phyloP scores from a whole-genome alignment of 2,797 vertebrate genomes.

The Melanotaenia maccullochi region DNA sequence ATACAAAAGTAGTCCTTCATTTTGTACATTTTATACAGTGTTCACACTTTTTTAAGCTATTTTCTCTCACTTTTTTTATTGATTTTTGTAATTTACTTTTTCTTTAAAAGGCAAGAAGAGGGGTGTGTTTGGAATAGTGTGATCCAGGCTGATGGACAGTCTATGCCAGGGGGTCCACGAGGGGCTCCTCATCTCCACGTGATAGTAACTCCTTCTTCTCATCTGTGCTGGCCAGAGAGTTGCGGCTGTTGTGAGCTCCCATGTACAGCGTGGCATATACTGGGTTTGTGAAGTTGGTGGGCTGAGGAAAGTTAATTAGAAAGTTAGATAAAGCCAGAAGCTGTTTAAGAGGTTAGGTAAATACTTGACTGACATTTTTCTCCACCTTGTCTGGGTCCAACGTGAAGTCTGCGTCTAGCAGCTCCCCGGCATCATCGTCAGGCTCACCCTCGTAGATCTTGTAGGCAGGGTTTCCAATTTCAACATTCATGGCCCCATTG shows the following conservation, averaged over 20 bases:
- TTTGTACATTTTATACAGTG: slow-evolving; percentile 89
- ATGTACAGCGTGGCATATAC: slow-evolving; percentile 98
- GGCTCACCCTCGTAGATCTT: slow-evolving; percentile 98
- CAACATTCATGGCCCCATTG: slow-evolving; percentile 97
- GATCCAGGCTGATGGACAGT: slow-evolving; percentile 59
- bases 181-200: slow-evolving; percentile 90
- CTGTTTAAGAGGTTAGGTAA: no score
- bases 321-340: slow-evolving; percentile 8
- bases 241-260: slow-evolving; percentile 94
- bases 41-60: slow-evolving; percentile 75
- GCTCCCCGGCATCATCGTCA: slow-evolving; percentile 89
- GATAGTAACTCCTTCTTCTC: slow-evolving; percentile 97
- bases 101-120: slow-evolving; percentile 81
- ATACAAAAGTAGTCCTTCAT: slow-evolving; percentile 99
- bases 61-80: slow-evolving; percentile 72
- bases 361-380: not conserved
- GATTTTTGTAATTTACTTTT: slow-evolving; percentile 46
- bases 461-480: slow-evolving; percentile 98
- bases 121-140: slow-evolving; percentile 69
- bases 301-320: slow-evolving; percentile 74
- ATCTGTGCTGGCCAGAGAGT: slow-evolving; percentile 97
- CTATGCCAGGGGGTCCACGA: slow-evolving; percentile 92
- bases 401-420: slow-evolving; percentile 92
- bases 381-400: slow-evolving; percentile 94
- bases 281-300: slow-evolving; percentile 98